These are phyloP conservation scores for Oriolus oriolus DNA, from an alignment of 2,113 vertebrate genomes.

Conservation along the genomic window DNA sequence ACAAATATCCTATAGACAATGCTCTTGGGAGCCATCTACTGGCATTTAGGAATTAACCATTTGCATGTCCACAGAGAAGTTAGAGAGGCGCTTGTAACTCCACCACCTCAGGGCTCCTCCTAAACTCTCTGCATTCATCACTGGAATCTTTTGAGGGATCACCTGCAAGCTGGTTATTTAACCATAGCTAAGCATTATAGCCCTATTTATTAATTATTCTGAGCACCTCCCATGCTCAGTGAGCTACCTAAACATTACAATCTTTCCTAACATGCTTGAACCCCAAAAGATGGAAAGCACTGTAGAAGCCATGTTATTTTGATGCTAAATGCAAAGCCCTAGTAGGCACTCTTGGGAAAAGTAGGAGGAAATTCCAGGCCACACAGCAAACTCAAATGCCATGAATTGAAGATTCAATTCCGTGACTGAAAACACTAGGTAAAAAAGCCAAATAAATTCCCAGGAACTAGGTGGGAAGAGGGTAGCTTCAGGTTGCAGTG, in stretches of 20 bases:
- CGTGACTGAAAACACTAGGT: neutral
- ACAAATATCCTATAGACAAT: neutral
- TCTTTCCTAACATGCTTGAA: neutral
- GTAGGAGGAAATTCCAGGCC: neutral
- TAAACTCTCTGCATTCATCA: neutral
- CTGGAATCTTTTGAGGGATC: neutral
- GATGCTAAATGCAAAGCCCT: neutral
- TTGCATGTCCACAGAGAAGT: neutral
- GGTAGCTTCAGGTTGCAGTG: neutral
- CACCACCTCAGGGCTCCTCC: neutral
- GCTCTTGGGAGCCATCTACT: slow-evolving; percentile 57
- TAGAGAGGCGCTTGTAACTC: neutral
- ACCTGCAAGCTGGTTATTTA: neutral
- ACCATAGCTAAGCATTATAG: neutral
- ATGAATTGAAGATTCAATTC: neutral
- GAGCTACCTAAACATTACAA: neutral
- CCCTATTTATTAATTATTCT: neutral
- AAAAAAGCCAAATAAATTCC: neutral
- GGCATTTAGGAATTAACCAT: slow-evolving; percentile 19
- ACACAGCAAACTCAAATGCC: neutral
- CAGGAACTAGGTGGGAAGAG: neutral
- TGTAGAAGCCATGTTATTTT: neutral
- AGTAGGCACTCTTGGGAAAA: neutral
- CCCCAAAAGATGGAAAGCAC: neutral
- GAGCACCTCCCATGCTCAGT: neutral